Base-by-base conservation (phyloP, 2,797 vertebrate species). In the Pogoniulus pusillus region DNA sequence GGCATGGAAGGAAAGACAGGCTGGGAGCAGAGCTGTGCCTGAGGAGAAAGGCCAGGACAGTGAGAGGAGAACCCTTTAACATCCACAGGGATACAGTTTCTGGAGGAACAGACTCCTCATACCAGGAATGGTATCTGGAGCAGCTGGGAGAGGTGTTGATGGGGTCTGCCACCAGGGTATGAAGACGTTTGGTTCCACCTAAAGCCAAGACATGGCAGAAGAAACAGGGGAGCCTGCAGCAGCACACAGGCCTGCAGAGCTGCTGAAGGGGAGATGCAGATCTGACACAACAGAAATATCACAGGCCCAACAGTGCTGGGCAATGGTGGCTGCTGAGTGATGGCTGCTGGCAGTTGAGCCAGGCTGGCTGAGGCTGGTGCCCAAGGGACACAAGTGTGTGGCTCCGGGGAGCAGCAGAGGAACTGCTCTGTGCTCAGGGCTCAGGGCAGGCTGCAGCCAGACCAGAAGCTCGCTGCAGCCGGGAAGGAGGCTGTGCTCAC, bases 71-170 rank as follows among this genome's bases (percentile, higher is more conserved):
- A 12, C 35, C 45, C 47, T 93, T 93, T 86, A 90, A 89, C 91
- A 86, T 92, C 89, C 93, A 79, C 79, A 74, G 20, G 81, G 78
- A 82, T 73, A 68, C 0, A 4, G 62, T 74, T 93, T 82, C 88
- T 91, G 93, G 78, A 85, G 91, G 88, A 93, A 94, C 30, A 92
- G 60, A 45, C 26, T 68, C 81, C 90, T 86, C 84, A 74, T 88
- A 20, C 65, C 58, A 82, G 85, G 83, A 95, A 84, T 84, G 65
- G 87, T 90, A 89, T 87, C 16, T 72, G 19, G 45, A 92, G 84
- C 91, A 92, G 85, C 92, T 91, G 89, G 91, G 45, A 91, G 89
- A 80, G 81, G 74, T 90, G 92, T 86, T 92, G 87, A 92, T 77
- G 71, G 82, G 74, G 55, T 65, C 83, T 92, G 92, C 79, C 87